Conservation (phyloP, 2,113 vertebrate species). For the Equus przewalskii region DNA sequence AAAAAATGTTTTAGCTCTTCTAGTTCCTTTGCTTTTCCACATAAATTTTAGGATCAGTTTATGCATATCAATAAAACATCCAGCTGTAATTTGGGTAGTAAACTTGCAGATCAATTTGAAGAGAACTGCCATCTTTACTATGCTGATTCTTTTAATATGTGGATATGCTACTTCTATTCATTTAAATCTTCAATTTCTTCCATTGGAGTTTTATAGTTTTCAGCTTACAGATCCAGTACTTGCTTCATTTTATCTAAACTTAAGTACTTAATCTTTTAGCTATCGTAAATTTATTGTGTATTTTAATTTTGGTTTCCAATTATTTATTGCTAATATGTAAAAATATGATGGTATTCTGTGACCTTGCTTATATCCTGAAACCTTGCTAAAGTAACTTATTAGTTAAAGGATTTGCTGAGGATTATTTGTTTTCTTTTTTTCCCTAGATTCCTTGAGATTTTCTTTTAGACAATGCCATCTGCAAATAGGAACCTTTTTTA, state of each 20-base stretch:
- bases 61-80: not conserved
- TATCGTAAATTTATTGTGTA: not conserved
- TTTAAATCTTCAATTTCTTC: not conserved
- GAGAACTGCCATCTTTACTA: not conserved
- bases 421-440: not conserved
- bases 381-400: not conserved
- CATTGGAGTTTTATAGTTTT: not conserved
- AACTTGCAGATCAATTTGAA: not conserved
- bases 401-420: not conserved
- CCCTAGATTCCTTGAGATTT: not conserved
- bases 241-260: not conserved
- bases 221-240: not conserved
- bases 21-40: not conserved
- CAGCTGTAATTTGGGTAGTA: not conserved
- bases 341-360: not conserved
- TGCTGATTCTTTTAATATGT: not conserved
- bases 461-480: not conserved
- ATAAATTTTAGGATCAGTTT: not conserved
- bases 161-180: not conserved
- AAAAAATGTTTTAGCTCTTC: conserved; percentile 18
- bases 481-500: not conserved
- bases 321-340: not conserved
- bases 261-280: not conserved
- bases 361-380: not conserved
- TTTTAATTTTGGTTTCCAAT: not conserved